Conservation (phyloP, 2,888 invertebrate species). For the Geophilus truncorum region DNA sequence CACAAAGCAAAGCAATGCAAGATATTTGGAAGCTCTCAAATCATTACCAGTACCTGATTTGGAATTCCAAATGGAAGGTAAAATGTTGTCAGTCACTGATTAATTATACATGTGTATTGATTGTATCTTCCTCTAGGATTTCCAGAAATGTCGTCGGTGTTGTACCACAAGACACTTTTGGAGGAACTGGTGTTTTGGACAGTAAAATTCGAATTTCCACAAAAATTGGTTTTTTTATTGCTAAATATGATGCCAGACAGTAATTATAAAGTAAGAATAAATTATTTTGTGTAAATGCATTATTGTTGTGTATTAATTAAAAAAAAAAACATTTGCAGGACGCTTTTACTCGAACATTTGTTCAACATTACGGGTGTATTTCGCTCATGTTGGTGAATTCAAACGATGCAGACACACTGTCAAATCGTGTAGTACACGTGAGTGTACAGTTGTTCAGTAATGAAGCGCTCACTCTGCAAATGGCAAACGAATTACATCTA, state of each 20-base stretch:
- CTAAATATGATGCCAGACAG: constrained; percentile 93
- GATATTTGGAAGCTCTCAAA: constrained; percentile 28
- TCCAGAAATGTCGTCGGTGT: constrained; percentile 57
- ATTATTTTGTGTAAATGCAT: no score
- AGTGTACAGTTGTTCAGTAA: constrained; percentile 94
- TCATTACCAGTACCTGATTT: constrained; percentile 28
- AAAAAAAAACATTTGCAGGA: constrained; percentile 59
- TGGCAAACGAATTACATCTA: constrained; percentile 83
- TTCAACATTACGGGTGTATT: constrained; percentile 91
- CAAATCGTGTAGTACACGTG: constrained; percentile 95
- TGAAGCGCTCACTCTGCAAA: constrained; percentile 79
- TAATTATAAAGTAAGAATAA: constrained; percentile 70
- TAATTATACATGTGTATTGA: no score
- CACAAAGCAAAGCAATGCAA: background rate
- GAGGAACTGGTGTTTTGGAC: constrained; percentile 99
- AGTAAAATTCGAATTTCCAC: constrained; percentile 94
- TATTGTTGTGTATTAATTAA: no score
- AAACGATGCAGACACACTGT: constrained; percentile 80
- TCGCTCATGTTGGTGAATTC: constrained; percentile 83
- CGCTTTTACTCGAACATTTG: constrained; percentile 87
- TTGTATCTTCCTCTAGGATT: constrained; percentile 54
- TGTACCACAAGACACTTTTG: constrained; percentile 75
- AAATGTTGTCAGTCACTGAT: no score
- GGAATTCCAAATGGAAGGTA: background rate
- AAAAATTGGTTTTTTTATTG: constrained; percentile 89